Percentiles rank a stretch among this genome's conserved stretches.
Evolutionary conservation across 2,113 vertebrate species (phyloP).

Genomic region (Empidonax alnorum): DNA sequence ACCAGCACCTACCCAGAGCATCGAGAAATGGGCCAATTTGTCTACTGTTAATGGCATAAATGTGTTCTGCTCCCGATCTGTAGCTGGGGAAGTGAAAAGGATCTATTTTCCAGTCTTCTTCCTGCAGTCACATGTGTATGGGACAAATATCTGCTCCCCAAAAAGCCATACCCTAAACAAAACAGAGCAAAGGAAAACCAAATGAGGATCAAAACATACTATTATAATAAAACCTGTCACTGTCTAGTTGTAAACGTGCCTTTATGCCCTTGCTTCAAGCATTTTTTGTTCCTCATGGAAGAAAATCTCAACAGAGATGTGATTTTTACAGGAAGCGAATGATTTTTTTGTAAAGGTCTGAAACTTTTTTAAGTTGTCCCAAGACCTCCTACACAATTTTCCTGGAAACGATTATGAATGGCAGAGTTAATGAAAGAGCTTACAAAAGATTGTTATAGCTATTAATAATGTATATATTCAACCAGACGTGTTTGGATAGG

Average conservation of each 20-base stretch:
- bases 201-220: neutral
- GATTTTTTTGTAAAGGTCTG: slow-evolving; percentile 14
- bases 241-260: neutral
- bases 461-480: slow-evolving; percentile 10
- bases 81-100: neutral
- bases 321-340: slow-evolving; percentile 35
- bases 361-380: neutral
- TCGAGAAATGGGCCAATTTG: neutral
- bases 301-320: neutral
- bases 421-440: neutral
- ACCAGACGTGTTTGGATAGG: neutral
- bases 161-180: neutral
- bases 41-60: neutral
- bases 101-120: neutral
- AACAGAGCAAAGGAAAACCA: neutral
- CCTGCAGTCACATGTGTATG: neutral
- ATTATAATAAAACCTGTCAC: neutral
- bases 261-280: neutral
- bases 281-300: neutral
- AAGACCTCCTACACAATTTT: neutral
- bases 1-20: neutral
- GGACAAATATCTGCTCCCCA: neutral
- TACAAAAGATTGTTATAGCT: neutral
- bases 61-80: neutral
- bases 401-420: neutral